Conservation (phyloP, 1,140 invertebrate species). For the Palaemon carinicauda region DNA sequence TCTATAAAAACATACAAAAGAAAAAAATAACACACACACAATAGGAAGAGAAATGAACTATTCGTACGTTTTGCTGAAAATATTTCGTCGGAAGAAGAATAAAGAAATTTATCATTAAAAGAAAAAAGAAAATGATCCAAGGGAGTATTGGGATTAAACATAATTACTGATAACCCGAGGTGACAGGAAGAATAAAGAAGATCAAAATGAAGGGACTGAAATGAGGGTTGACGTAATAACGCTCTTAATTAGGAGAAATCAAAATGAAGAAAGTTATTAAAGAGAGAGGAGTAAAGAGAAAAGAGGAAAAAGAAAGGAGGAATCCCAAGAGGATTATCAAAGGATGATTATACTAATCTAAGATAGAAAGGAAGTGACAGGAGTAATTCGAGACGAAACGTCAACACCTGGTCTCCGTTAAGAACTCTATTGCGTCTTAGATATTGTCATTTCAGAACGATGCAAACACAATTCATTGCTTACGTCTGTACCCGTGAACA, state of each 20-base stretch:
- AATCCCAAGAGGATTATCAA: not conserved
- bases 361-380: not conserved
- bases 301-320: not conserved
- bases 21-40: not conserved
- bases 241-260: not conserved
- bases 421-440: not conserved
- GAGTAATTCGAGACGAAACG: not conserved
- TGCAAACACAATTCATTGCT: too few relatives aligned
- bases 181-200: too few relatives aligned
- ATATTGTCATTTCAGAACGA: too few relatives aligned
- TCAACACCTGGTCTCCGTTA: not conserved
- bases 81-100: not conserved
- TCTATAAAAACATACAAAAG: too few relatives aligned
- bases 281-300: not conserved
- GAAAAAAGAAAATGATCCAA: not conserved
- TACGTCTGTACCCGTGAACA: too few relatives aligned
- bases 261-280: not conserved
- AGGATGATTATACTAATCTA: not conserved
- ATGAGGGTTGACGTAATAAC: not conserved
- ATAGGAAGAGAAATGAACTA: not conserved
- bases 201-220: too few relatives aligned
- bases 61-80: not conserved
- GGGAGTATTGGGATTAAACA: not conserved
- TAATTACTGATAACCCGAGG: not conserved
- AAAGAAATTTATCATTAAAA: not conserved